Percentiles rank a stretch among this genome's conserved stretches.
Evolutionary conservation across 2,113 vertebrate species (phyloP).

Genomic region (Cisticola juncidis): DNA sequence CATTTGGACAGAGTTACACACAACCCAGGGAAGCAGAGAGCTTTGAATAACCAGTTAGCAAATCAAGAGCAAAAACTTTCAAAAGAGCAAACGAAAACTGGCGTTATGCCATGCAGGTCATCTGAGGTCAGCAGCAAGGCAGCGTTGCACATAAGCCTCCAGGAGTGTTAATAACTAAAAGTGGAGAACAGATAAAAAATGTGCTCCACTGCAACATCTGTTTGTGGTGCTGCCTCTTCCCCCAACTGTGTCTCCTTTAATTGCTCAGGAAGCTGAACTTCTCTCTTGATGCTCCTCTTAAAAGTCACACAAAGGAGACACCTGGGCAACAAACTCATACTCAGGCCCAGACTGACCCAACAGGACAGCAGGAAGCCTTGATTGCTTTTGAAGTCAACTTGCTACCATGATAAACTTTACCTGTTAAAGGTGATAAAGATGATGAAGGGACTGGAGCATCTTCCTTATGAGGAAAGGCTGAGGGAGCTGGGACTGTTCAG

Average conservation of each 20-base stretch:
- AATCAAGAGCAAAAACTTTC: not conserved
- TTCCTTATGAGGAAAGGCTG: not conserved
- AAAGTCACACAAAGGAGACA: not conserved
- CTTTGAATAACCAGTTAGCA: not conserved
- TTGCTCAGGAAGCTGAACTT: not conserved
- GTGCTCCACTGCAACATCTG: not conserved
- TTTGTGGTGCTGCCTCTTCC: not conserved
- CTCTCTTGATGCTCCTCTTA: fast-evolving
- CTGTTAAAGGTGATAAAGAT: not conserved
- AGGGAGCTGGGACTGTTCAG: not conserved
- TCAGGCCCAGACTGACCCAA: not conserved
- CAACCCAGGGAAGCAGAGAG: not conserved
- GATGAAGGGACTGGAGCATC: not conserved
- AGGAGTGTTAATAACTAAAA: not conserved
- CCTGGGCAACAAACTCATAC: not conserved
- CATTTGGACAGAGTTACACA: not conserved
- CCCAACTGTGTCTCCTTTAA: not conserved
- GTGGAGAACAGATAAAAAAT: not conserved
- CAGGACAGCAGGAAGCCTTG: not conserved
- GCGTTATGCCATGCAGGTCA: not conserved
- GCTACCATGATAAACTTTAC: not conserved
- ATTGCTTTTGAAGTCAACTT: not conserved
- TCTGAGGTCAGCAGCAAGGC: fast-evolving
- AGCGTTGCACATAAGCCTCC: not conserved
- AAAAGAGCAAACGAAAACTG: not conserved